Conservation (phyloP, 2,888 invertebrate genomes). For the Nomada ferruginata region DNA sequence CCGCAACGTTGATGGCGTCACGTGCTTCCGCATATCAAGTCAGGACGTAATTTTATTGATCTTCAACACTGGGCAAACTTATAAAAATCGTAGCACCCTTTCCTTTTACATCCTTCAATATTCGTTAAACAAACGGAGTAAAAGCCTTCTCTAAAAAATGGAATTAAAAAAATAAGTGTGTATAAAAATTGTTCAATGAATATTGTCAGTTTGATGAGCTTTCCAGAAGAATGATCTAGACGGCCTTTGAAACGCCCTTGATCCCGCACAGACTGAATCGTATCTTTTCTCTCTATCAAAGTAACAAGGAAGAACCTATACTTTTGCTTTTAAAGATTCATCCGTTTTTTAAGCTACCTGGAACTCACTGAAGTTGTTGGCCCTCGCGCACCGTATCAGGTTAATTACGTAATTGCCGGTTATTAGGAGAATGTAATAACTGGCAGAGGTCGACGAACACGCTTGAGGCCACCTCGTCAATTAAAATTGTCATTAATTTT, state of each 20-base stretch:
- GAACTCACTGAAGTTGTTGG: conserved; percentile 36
- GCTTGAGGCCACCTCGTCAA: conserved; percentile 29
- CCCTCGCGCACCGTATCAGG: conserved; percentile 12
- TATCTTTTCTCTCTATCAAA: neutral
- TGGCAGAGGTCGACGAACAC: conserved; percentile 54
- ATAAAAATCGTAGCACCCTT: neutral
- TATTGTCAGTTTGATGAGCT: too few relatives aligned
- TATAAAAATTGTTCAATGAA: neutral
- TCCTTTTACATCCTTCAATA: neutral
- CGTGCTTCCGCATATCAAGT: conserved; percentile 40
- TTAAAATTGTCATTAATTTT: conserved; percentile 48
- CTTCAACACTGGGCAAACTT: conserved; percentile 4
- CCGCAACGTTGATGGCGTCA: conserved; percentile 26
- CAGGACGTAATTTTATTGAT: conserved; percentile 32
- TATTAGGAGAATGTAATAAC: conserved; percentile 54
- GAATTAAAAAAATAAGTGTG: neutral
- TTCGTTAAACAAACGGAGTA: too few relatives aligned
- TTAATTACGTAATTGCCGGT: conserved; percentile 54
- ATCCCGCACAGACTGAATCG: neutral
- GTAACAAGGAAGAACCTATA: neutral
- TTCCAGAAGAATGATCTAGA: neutral
- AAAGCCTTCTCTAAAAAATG: neutral
- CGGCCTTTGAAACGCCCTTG: neutral
- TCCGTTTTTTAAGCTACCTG: neutral
- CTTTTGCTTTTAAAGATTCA: conserved; percentile 12